A percentile compares a stretch with the other conserved stretches of the same genome.
These are phyloP conservation scores for Pipra filicauda DNA, from an alignment of 2,113 vertebrate species.

Conservation along the genomic window DNA sequence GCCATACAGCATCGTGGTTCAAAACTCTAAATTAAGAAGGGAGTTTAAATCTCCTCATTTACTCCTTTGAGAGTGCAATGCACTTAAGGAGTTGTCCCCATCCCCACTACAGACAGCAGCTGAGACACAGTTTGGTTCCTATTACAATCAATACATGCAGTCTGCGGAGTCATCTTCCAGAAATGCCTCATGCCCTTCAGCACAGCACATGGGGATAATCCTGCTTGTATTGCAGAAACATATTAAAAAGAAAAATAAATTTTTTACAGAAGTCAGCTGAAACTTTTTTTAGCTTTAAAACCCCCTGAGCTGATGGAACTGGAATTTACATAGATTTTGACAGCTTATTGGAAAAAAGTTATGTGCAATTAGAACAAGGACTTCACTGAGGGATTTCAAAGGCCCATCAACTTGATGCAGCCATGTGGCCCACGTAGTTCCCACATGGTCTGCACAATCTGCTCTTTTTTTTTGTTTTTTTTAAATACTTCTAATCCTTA, in stretches of 20 bases:
- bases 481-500: neutral
- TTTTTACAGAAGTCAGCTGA: neutral
- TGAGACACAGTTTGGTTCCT: neutral
- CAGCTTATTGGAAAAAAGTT: neutral
- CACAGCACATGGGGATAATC: neutral
- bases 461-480: neutral
- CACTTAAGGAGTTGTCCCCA: neutral
- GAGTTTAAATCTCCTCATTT: neutral
- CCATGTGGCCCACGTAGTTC: neutral
- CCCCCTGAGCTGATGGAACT: neutral
- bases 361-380: neutral
- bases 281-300: conserved; percentile 4
- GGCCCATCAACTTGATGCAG: neutral
- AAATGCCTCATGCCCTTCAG: neutral
- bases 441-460: neutral
- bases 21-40: neutral
- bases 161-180: neutral
- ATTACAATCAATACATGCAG: neutral
- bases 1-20: neutral
- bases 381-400: neutral
- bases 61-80: neutral
- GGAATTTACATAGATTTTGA: neutral
- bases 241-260: neutral
- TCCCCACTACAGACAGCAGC: neutral
- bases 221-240: neutral